Evolutionary conservation across 2,113 vertebrate species (phyloP), one percentile per base, ranked within the genome.

Genomic region (Hypanus sabinus): DNA sequence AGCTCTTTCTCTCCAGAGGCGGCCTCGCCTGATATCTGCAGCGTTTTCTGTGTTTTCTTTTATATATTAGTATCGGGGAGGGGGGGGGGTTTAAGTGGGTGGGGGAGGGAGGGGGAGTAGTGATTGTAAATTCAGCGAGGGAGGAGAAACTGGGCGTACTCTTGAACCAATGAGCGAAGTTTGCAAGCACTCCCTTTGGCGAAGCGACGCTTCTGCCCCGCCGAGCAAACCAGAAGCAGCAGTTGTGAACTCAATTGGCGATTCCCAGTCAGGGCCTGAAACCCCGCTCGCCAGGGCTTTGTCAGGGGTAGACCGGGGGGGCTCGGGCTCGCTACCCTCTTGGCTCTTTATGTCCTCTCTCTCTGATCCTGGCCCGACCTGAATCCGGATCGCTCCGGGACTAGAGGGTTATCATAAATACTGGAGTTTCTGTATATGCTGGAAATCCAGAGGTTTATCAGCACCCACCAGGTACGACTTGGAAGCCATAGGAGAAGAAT

Each of bases 341-440:
- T 22, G 1, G 16, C 93, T 94, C 94, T 95, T 95, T 94, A 94
- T 94, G 94, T 94, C 95, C 94, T 94, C 87, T 94, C 94, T 94
- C 46, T 5, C 5, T 3, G n/a, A 27, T 18, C 80, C 33, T 3
- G 55, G 8, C 30, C 9, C 20, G 1, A 18, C 60, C 46, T 30
- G 10, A 11, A 6, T 38, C 60, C 9, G 4, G 11, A 14, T 30
- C 5, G 6, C 27, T 46, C 9, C 9, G 10, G 30, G 20, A 16
- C n/a, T 68, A 27, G 60, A n/a, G 46, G 46, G 0, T 81, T 46
- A 22, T 16, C 38, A 2, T 46, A 46, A 46, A 46, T n/a, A n/a
- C n/a, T n/a, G n/a, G n/a, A n/a, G n/a, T n/a, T 46, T 46, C 46
- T 46, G 46, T 3, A 46, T 46, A 46, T 46, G 46, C 46, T 1